A percentile compares a stretch with the other conserved stretches of the same genome.
Evolutionary conservation across 2,113 vertebrate species (phyloP).

Genomic region (Sarotherodon lohbergeri): DNA sequence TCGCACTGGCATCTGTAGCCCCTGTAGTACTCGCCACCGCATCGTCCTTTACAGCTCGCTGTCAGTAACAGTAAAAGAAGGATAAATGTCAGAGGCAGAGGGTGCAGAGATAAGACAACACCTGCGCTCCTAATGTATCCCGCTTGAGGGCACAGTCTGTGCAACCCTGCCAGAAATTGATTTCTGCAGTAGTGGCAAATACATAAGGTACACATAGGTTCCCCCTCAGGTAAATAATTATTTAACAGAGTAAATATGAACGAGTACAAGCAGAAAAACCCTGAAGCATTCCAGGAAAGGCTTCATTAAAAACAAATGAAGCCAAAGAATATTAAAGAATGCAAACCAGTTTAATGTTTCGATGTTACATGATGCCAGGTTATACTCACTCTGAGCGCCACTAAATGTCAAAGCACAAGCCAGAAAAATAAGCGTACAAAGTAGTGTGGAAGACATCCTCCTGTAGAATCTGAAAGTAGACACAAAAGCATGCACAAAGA

Average conservation of each 20-base stretch:
- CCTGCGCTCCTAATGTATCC: neutral
- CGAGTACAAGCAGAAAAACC: neutral
- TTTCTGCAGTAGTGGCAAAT: neutral
- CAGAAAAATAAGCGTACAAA: conserved; percentile 28
- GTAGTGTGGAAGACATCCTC: conserved; percentile 32
- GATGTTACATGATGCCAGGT: neutral
- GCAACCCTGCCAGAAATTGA: neutral
- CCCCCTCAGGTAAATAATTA: conserved; percentile 4
- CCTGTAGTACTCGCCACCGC: conserved; percentile 85
- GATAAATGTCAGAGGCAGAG: neutral
- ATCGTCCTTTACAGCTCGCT: conserved; percentile 85
- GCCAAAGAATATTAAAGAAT: neutral
- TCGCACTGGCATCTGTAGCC: conserved; percentile 88
- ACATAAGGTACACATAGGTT: neutral
- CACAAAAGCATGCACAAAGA: neutral
- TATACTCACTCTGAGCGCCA: conserved; percentile 55
- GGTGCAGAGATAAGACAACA: neutral
- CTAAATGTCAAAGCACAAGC: neutral
- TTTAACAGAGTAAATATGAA: conserved; percentile 15
- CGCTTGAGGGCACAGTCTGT: neutral
- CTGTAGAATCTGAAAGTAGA: neutral
- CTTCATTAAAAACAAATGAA: neutral
- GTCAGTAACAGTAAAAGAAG: neutral
- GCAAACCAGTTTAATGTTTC: neutral
- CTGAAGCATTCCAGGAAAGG: neutral